These are phyloP conservation scores for Schmidtea mediterranea DNA, from an alignment of 1,140 invertebrate species.

Conservation along the genomic window DNA sequence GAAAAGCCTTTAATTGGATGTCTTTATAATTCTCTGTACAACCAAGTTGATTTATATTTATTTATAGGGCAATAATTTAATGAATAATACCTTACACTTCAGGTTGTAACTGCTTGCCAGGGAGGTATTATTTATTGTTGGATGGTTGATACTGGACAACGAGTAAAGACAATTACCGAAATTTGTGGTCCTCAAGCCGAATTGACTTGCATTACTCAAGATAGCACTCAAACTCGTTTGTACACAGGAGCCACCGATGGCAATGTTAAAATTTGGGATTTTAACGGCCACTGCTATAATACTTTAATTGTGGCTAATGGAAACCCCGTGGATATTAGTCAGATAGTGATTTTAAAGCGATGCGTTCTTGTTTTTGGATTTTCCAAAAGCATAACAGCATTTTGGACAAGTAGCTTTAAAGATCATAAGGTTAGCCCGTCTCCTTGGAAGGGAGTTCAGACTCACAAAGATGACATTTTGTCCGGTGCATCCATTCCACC, in stretches of 20 bases:
- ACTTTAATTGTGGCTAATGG: conserved; percentile 17
- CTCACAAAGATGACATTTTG: conserved; percentile 42
- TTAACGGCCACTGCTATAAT: conserved; percentile 25
- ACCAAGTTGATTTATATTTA: conserved; percentile 16
- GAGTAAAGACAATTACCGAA: conserved; percentile 21
- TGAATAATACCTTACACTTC: no score
- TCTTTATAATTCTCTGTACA: conserved; percentile 20
- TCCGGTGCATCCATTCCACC: conserved; percentile 32
- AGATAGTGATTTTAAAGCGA: conserved; percentile 20
- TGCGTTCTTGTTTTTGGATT: conserved; percentile 20
- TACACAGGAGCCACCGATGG: conserved; percentile 23
- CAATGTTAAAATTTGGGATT: conserved; percentile 26
- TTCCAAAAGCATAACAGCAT: conserved; percentile 10
- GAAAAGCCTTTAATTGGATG: conserved; percentile 21
- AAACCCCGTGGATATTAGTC: conserved; percentile 21
- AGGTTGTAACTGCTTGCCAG: conserved; percentile 23
- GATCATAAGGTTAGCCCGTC: not conserved
- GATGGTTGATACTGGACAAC: conserved; percentile 26
- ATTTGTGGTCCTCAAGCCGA: conserved; percentile 18
- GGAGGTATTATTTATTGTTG: conserved; percentile 21
- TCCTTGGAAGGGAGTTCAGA: not conserved
- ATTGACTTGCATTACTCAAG: conserved; percentile 20
- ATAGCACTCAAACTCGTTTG: conserved; percentile 17
- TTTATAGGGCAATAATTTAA: not conserved
- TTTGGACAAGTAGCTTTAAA: not conserved